Conservation (phyloP, 2,888 invertebrate species). For the Blomia tropicalis region DNA sequence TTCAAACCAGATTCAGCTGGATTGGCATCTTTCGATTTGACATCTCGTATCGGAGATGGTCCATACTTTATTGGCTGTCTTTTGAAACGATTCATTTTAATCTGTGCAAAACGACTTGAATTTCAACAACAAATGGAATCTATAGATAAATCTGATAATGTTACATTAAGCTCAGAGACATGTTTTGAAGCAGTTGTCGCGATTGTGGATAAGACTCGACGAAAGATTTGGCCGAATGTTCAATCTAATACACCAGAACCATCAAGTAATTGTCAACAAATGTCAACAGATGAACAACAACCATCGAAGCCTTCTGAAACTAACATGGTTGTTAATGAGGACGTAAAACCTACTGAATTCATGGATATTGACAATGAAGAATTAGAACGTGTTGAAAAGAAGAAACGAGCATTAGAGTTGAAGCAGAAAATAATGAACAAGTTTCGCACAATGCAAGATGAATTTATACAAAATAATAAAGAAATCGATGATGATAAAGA, state of each 20-base stretch:
- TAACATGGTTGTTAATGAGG: conserved; percentile 41
- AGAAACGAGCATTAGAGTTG: conserved; percentile 65
- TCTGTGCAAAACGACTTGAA: conserved; percentile 8
- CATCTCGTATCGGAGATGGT: conserved; percentile 56
- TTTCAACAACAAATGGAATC: not conserved
- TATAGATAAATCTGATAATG: not conserved
- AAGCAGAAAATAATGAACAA: conserved; percentile 83
- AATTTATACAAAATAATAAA: conserved; percentile 58
- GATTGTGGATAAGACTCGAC: conserved; percentile 51
- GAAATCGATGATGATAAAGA: conserved; percentile 10
- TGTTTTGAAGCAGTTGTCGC: conserved; percentile 13
- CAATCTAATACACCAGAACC: not conserved
- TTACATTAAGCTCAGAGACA: not conserved
- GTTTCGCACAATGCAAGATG: conserved; percentile 73
- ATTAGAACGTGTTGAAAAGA: conserved; percentile 32
- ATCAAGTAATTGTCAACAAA: not conserved
- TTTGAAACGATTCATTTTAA: conserved; percentile 43
- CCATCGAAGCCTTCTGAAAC: conserved; percentile 30
- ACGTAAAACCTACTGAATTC: too few species aligned
- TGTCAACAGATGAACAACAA: conserved; percentile 2
- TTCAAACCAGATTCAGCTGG: conserved; percentile 40
- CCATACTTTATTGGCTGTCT: conserved; percentile 67
- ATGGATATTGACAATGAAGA: conserved; percentile 8
- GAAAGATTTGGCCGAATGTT: conserved; percentile 53
- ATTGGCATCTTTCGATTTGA: conserved; percentile 28